A percentile compares a stretch with the other conserved stretches of the same genome.
phyloP scores from a whole-genome alignment of 2,113 vertebrate genomes.

The Epinephelus moara region DNA sequence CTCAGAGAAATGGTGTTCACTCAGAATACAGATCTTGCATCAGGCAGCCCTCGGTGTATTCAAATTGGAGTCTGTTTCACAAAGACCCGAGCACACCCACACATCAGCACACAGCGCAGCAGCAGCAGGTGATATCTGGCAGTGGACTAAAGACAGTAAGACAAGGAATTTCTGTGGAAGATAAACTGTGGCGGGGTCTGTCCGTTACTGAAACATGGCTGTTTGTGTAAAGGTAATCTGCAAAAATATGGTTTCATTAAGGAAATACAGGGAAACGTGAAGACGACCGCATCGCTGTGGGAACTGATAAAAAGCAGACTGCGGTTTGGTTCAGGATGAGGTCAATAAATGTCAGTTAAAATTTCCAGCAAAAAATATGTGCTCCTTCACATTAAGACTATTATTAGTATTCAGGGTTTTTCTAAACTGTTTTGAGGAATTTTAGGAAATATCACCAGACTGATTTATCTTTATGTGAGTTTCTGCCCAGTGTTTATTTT shows the following conservation, averaged over 20 bases:
- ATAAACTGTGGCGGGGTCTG: not conserved
- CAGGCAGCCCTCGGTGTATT: slow-evolving; percentile 42
- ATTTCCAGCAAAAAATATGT: slow-evolving; percentile 6
- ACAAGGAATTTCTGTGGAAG: not conserved
- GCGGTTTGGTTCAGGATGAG: slow-evolving; percentile 2
- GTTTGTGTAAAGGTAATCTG: not conserved
- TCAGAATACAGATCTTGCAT: slow-evolving; percentile 42
- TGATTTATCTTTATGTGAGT: not conserved
- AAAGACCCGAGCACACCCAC: slow-evolving; percentile 16
- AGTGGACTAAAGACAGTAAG: slow-evolving; percentile 3
- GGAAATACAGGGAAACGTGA: not conserved
- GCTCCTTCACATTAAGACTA: not conserved
- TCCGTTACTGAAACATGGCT: not conserved
- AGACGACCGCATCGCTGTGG: not conserved
- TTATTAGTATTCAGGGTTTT: not conserved
- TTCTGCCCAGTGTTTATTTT: slow-evolving; percentile 27
- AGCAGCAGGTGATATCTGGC: slow-evolving; percentile 28
- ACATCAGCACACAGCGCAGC: slow-evolving; percentile 2
- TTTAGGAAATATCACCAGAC: not conserved
- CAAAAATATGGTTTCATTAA: not conserved
- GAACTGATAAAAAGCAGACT: not conserved
- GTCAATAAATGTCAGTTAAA: slow-evolving; percentile 20
- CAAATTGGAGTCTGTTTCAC: slow-evolving; percentile 44
- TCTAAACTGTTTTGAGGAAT: not conserved
- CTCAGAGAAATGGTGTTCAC: slow-evolving; percentile 36